Base-by-base conservation (phyloP, 2,797 vertebrate genomes). In the Clamator glandarius region DNA sequence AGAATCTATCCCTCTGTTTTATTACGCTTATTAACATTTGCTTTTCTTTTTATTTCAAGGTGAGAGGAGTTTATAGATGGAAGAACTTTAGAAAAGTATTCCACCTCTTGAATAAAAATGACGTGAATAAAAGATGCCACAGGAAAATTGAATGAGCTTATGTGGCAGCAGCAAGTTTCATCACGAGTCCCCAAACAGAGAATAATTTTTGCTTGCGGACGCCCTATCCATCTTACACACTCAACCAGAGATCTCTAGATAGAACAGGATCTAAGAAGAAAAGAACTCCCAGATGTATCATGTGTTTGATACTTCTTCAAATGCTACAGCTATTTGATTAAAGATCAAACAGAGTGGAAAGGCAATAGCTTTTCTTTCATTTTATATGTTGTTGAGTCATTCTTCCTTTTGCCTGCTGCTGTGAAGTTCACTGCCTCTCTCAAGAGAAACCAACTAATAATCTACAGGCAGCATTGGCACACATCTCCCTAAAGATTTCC, bases 331-430 rank as follows among this genome's bases (percentile, higher is more conserved):
- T 41, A 33, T 55, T 92, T 84, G 84, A 90, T 84, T 86, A 77
- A 77, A 92, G 87, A 96, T 95, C 87, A 96, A 91, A 95, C 63
- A 58, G 69, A 87, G 44, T 3, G 18, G 64, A 80, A 68, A 83
- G 73, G 63, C 67, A 86, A 73, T 42, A 58, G 73, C 59, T 92
- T 68, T 79, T n/a, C 67, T 87, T 80, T 59, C 66, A 4, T 9
- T 70, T 74, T 74, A 21, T 24, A 17, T 0, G 2, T 39, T 33
- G 61, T 78, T 81, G 82, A 86, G 50, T 86, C 91, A 91, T 77
- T 52, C 67, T 81, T 62, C 61, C 79, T 68, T 76, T 42, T 67
- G 63, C 76, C 39, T 28, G 24, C 70, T 63, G 69, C 29, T 4
- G 0, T 58, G 55, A 84, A 2, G 26, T 58, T 72, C 54, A 0